Evolutionary conservation across 1,140 invertebrate genomes (phyloP), one percentile per base, ranked within the genome.

Genomic region (Hycleus phaleratus): DNA sequence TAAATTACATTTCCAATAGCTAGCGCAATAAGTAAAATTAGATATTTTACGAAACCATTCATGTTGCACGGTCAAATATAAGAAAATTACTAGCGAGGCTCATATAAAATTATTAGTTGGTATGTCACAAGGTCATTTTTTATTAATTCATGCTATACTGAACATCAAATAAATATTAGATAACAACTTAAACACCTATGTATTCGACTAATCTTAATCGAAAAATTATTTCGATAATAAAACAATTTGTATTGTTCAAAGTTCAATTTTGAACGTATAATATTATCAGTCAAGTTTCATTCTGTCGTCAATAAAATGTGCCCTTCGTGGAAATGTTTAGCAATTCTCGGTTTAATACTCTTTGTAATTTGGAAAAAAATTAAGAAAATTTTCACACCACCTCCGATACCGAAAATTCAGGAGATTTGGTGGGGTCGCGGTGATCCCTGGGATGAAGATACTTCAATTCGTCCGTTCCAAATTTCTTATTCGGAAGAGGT

Each of bases 381-480:
- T 26, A 57, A 57, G 42, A 50, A 50, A 9, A 9, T 57, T 12
- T 42, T 57, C 3, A 47, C 11, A 38, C 43, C 49, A n/a, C 60
- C 60, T 5, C 49, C 48, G n/a, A 26, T 60, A 3, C 65, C 65
- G 11, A 56, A 50, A 8, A 12, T 61, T 9, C 59, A 67, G 25
- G 72, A 75, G 9, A 68, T 63, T 1, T 78, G 77, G 60, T 82
- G 80, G 79, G 79, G 77, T 0, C 66, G 72, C 4, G 72, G 69
- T 8, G 53, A 65, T 8, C 55, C 69, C 25, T 59, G n/a, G 2
- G 70, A 65, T 47, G 68, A 68, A 8, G 77, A 79, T 42, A 59
- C 65, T 6, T 63, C 68, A 9, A 74, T 82, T 38, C 69, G 67
- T 32, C 74, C 77, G 1, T 82, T 81, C 57, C 74, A 71, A 65